phyloP scores from a whole-genome alignment of 2,888 invertebrate species.

The Habrosyne pyritoides region DNA sequence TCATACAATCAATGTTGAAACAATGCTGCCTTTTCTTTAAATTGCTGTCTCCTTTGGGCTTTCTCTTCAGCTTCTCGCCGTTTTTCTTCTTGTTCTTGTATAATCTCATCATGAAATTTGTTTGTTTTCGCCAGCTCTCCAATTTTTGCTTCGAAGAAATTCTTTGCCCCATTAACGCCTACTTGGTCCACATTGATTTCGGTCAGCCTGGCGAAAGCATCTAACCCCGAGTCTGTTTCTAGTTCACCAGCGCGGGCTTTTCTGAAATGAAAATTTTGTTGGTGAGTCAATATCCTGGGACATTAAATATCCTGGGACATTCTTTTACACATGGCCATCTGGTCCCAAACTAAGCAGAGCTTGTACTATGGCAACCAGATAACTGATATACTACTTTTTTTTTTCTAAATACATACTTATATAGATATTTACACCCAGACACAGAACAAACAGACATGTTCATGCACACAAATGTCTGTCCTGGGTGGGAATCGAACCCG shows the following conservation, averaged over 20 bases:
- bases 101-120: conserved; percentile 96
- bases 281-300: too few species aligned
- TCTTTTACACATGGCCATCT: too few species aligned
- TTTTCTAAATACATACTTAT: too few species aligned
- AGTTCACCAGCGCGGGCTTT: conserved; percentile 97
- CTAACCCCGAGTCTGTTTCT: conserved; percentile 92
- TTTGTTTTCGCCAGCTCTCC: conserved; percentile 91
- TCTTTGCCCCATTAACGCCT: conserved; percentile 96
- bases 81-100: conserved; percentile 95
- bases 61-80: conserved; percentile 93
- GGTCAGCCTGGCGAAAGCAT: conserved; percentile 92
- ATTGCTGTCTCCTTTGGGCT: conserved; percentile 90
- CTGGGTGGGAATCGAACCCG: too few species aligned
- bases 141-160: conserved; percentile 98
- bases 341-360: too few species aligned
- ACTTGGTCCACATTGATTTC: conserved; percentile 97
- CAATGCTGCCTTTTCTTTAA: conserved; percentile 94
- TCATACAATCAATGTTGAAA: conserved; percentile 83
- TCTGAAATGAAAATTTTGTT: conserved; percentile 69
- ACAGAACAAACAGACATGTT: too few species aligned
- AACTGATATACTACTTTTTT: too few species aligned
- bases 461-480: too few species aligned
- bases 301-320: too few species aligned
- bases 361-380: too few species aligned
- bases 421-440: too few species aligned